These are phyloP conservation scores for Mayetiola destructor DNA, from an alignment of 2,888 invertebrate genomes.

Conservation along the genomic window DNA sequence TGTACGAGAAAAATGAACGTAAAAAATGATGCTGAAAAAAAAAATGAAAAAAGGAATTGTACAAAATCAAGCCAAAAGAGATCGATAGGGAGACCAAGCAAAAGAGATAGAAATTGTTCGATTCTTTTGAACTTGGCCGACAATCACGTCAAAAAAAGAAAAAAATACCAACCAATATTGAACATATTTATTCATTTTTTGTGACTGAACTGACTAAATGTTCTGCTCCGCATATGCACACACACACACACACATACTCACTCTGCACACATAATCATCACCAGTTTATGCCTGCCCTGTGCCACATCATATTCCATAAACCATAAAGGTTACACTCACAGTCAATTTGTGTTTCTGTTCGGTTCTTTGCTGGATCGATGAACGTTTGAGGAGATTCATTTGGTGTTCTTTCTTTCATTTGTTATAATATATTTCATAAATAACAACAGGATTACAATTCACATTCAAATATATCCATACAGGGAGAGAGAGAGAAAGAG, in stretches of 20 bases:
- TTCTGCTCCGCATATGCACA: too few relatives aligned
- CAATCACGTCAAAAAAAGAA: conserved; percentile 13
- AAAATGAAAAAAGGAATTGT: not conserved
- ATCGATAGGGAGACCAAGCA: not conserved
- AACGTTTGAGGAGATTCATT: not conserved
- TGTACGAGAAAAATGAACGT: not conserved
- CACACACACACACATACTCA: too few relatives aligned
- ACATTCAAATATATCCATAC: not conserved
- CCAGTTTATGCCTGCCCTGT: conserved; percentile 2
- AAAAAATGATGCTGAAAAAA: too few relatives aligned
- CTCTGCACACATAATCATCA: too few relatives aligned
- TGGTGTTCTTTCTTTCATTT: not conserved
- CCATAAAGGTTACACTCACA: not conserved
- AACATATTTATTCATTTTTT: conserved; percentile 11
- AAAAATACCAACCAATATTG: conserved; percentile 11
- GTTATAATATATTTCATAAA: not conserved
- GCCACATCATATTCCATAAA: not conserved
- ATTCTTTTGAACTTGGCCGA: conserved; percentile 12
- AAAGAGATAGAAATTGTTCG: conserved; percentile 6
- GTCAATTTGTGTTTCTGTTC: not conserved
- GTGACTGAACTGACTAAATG: too few relatives aligned
- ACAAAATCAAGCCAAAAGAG: too few relatives aligned
- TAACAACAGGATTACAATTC: conserved; percentile 10
- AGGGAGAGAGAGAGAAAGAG: too few relatives aligned
- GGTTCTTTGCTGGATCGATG: not conserved